Percentiles rank a stretch among this genome's conserved stretches.
Evolutionary conservation across 2,888 invertebrate genomes (phyloP).

Genomic region (Phrixothrix hirtus): DNA sequence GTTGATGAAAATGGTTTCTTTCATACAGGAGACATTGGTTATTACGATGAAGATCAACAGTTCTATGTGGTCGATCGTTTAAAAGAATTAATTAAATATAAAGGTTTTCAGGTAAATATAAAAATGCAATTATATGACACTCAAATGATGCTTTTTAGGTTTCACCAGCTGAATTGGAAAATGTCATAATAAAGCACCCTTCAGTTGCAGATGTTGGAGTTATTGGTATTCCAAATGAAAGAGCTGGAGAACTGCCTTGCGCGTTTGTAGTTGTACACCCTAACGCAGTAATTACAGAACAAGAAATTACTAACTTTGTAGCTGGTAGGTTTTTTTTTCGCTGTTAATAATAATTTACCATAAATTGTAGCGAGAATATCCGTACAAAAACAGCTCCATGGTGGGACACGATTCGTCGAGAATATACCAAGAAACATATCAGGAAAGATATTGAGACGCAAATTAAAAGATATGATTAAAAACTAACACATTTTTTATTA

Average conservation of each 20-base stretch:
- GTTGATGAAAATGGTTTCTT: constrained; percentile 74
- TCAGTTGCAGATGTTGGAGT: too few relatives aligned
- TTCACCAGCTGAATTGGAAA: too few relatives aligned
- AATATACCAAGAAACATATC: constrained; percentile 58
- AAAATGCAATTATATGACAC: too few relatives aligned
- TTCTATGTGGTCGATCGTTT: too few relatives aligned
- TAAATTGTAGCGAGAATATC: constrained; percentile 60
- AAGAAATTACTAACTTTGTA: constrained; percentile 54
- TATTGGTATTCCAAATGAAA: constrained; percentile 76
- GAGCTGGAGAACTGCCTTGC: constrained; percentile 75
- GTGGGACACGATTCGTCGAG: constrained; percentile 60
- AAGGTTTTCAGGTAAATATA: constrained; percentile 75
- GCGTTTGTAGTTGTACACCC: constrained; percentile 74
- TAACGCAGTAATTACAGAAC: constrained; percentile 57
- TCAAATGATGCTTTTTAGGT: too few relatives aligned
- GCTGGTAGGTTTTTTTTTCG: constrained; percentile 44
- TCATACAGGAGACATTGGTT: too few relatives aligned
- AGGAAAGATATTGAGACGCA: constrained; percentile 59
- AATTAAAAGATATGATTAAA: too few relatives aligned
- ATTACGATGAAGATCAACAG: constrained; percentile 72
- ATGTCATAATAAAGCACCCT: too few relatives aligned
- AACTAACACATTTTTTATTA: too few relatives aligned
- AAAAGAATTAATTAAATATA: constrained; percentile 89
- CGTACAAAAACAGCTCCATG: constrained; percentile 72
- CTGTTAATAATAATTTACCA: too few relatives aligned